Evolutionary conservation across 2,797 vertebrate genomes (phyloP), one percentile per base, ranked within the genome.

Genomic region (Coendou prehensilis): DNA sequence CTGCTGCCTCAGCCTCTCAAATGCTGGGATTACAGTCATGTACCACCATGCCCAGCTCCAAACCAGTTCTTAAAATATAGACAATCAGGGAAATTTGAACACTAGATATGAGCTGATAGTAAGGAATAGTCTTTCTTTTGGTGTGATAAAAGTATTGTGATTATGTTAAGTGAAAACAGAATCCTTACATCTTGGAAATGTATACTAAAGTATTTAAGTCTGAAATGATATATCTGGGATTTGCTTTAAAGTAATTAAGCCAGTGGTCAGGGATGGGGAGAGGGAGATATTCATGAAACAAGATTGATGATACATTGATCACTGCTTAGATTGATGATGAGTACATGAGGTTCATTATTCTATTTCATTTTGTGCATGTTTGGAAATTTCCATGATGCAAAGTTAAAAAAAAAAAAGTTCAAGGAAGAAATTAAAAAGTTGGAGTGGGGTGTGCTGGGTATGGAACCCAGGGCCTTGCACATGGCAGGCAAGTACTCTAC

Each of bases 161-260:
- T 71, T 75, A 75, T 81, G 10, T 79, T 79, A 87, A 86, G 57
- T 76, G 61, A 64, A 56, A 92, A 54, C 64, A 82, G 50, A 73
- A 28, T 47, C 2, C 57, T 96, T 81, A 41, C 76, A 9, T 78
- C 61, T 78, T 63, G 93, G 61, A 63, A 63, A 63, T 30, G 28
- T 30, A 28, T 63, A 84, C 30, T 95, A 33, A 86, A 83, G 56
- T 79, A 41, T 87, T 89, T 75, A 71, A 93, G n/a, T 41, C 47
- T 81, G 59, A 84, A 81, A 75, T 64, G 59, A 73, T 23, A 64
- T 56, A 63, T 8, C 14, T 84, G 28, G 33, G 76, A 54, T 81
- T 90, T 93, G 33, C 23, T 95, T 90, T 89, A 64, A 85, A 89
- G 94, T 85, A 87, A 37, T 52, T 59, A 57, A 86, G 69, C 76